Evolutionary conservation across 2,797 vertebrate species (phyloP), one percentile per base, ranked within the genome.

Genomic region (Enteromius paludinosus): DNA sequence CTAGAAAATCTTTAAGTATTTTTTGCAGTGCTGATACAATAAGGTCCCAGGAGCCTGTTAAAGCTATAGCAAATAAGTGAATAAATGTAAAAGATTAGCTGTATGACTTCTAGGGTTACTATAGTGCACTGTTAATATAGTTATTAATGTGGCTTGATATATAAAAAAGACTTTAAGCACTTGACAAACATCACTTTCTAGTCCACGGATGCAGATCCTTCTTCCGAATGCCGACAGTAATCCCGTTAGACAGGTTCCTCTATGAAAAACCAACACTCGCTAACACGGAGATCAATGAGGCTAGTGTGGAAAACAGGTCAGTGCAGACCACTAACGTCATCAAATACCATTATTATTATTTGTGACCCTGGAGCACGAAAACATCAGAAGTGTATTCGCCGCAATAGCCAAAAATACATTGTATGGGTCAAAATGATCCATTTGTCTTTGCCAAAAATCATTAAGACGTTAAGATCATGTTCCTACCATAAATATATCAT

Each of bases 191-290:
- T 20, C 6, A 45, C 56, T 61, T 69, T 73, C 69, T 82, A 52
- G 68, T 71, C 83, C 83, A 89, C 88, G 86, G 88, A 87, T 87
- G 72, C 83, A 82, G 85, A 86, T 87, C 88, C 85, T 87, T 77
- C n/a, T 85, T 62, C 76, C 62, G n/a, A 81, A 79, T 52, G 61
- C 49, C 25, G 1, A 0, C 33, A 52, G 49, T 86, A 84, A 87
- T 81, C 78, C 76, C 20, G 56, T 56, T n/a, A 73, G 68, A 73
- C 18, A 78, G 45, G 85, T 52, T 25, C 41, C 23, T 66, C 64
- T 49, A 78, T 73, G 20, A 77, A 71, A 72, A 61, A 43, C 56
- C 71, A 83, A 38, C 65, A 69, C 70, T 81, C 56, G 77, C 35
- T 70, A 77, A 28, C 68, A 23, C n/a, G 20, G 70, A 70, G 76